Base-by-base conservation (phyloP, 2,113 vertebrate genomes). In the Varanus salvator region DNA sequence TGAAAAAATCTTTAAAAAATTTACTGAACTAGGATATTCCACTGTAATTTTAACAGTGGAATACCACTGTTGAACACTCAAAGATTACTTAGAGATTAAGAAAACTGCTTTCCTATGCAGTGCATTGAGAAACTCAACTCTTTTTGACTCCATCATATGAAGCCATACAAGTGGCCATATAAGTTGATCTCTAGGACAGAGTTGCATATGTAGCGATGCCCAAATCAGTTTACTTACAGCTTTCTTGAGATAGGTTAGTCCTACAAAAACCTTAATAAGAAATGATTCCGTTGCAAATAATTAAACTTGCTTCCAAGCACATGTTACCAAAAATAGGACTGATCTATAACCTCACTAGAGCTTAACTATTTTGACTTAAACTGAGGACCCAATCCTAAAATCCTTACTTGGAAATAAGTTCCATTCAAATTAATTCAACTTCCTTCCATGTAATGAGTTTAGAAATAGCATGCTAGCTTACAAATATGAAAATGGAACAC, bases 371-470 rank as follows among this genome's bases (percentile, higher is more conserved):
- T 68, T 68, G 85, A 48, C 27, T 78, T 66, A 78, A 66, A 50
- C 68, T 78, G 60, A 68, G 29, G 9, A 68, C 21, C 8, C 44
- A 78, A 9, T 68, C 27, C 38, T 72, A 72, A 84, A 85, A 72
- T 29, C 50, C 29, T 74, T 85, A 72, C 50, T 54, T 74, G 44
- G 66, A 76, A 86, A 86, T 64, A 78, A 48, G 34, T 87, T 87
- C 54, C 34, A 77, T 66, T 64, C 74, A 77, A 66, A 68, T 78
- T 31, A 66, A 6, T 29, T 2, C 17, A 27, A 78, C 38, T 48
- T 50, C 68, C 38, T 48, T 68, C 57, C 74, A 78, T 48, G 27
- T 44, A 21, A 68, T 57, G 71, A 57, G n/a, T 57, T 75, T 86
- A 34, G 60, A 64, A 50, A 48, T 77, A 86, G 64, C 17, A 0